Percentiles rank a stretch among this genome's conserved stretches.
These are phyloP conservation scores for Orycteropus afer DNA, from an alignment of 2,113 vertebrate species.

Conservation along the genomic window DNA sequence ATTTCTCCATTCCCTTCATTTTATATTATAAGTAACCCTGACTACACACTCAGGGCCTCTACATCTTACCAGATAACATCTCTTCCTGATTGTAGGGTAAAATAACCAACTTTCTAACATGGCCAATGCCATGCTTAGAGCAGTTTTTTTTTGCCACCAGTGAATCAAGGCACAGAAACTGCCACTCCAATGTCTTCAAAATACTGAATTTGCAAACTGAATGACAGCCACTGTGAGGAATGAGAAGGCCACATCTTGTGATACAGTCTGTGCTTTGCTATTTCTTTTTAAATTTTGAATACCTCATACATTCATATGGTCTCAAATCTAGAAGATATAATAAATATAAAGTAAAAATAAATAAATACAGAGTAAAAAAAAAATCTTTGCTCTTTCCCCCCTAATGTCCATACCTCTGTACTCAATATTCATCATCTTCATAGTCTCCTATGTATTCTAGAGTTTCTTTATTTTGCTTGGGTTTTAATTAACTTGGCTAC, in stretches of 20 bases:
- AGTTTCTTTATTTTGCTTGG: background rate
- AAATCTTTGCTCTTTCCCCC: background rate
- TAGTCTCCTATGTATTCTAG: background rate
- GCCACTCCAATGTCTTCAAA: background rate
- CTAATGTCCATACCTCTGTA: too few species aligned
- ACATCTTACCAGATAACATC: background rate
- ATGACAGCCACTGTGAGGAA: background rate
- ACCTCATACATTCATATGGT: background rate
- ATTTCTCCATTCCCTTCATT: background rate
- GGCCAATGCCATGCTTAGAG: background rate
- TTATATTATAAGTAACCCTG: background rate
- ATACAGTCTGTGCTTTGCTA: background rate
- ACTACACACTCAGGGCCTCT: background rate
- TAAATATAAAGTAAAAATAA: too few species aligned
- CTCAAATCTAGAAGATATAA: background rate
- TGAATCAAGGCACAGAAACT: background rate
- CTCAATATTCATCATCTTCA: too few species aligned
- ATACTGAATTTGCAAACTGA: background rate
- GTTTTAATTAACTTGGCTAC: background rate
- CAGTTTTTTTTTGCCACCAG: fast-evolving
- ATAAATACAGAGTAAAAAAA: background rate
- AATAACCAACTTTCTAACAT: background rate
- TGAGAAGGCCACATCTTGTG: too few species aligned
- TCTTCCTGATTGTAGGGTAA: background rate
- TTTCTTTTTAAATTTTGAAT: background rate